phyloP scores from a whole-genome alignment of 2,797 vertebrate species.

The Emys orbicularis region DNA sequence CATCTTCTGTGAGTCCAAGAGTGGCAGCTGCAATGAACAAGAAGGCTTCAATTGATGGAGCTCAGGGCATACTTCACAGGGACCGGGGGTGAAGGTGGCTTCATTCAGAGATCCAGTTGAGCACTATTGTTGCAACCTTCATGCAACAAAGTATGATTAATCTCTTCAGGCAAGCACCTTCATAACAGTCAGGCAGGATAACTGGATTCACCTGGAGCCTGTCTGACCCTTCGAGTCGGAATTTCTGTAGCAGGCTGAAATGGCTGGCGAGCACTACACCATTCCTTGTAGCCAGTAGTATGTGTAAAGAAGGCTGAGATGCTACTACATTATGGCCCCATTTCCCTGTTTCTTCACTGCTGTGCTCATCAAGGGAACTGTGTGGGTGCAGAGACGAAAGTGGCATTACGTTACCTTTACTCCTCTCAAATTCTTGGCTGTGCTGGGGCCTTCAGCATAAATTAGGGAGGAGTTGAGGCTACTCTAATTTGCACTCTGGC shows the following conservation, averaged over 20 bases:
- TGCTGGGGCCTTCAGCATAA: not conserved
- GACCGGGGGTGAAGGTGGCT: not conserved
- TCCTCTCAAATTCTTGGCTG: not conserved
- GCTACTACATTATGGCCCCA: not conserved
- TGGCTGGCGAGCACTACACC: not conserved
- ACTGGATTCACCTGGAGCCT: not conserved
- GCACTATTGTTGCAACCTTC: not conserved
- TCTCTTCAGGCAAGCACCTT: not conserved
- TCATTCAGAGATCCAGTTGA: not conserved
- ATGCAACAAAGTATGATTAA: not conserved
- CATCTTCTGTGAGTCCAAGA: not conserved
- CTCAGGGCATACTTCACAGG: not conserved
- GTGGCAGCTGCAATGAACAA: not conserved
- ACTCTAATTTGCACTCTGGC: fast-evolving
- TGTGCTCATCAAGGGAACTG: not conserved
- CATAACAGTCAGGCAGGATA: not conserved
- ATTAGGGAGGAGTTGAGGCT: not conserved
- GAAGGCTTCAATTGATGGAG: not conserved
- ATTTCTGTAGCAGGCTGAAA: not conserved
- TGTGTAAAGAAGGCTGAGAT: not conserved
- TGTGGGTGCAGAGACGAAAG: not conserved
- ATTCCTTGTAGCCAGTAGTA: not conserved
- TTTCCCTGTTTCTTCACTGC: not conserved
- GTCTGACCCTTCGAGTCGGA: not conserved
- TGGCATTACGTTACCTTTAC: not conserved